Conservation (phyloP, 2,113 vertebrate genomes). For the Lota lota region DNA sequence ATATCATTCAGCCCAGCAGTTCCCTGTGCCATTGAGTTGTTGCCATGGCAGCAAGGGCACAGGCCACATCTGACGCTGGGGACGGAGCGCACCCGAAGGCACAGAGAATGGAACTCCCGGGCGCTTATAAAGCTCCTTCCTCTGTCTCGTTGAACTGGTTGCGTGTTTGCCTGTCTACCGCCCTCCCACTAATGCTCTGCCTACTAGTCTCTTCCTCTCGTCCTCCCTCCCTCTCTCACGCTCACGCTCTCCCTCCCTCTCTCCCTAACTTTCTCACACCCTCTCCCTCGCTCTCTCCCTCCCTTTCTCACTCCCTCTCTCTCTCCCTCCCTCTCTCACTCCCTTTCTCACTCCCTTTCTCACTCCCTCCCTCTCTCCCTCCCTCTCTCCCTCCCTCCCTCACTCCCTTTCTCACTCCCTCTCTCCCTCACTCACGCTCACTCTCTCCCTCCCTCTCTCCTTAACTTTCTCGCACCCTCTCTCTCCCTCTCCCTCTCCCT, state of each 20-base stretch:
- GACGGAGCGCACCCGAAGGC: conserved; percentile 1
- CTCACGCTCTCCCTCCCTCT: background rate
- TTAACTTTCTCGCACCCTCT: no score
- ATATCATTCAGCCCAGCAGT: conserved; percentile 7
- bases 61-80: conserved; percentile 32
- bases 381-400: no score
- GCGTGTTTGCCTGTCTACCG: background rate
- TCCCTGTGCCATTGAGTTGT: conserved; percentile 54
- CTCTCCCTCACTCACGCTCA: no score
- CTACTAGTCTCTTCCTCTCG: background rate
- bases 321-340: no score
- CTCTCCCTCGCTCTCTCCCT: no score
- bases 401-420: no score
- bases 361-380: no score
- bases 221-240: background rate
- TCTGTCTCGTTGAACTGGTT: background rate
- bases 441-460: no score
- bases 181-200: background rate
- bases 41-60: conserved; percentile 58
- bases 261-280: background rate
- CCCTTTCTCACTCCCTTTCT: no score
- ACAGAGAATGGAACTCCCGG: conserved; percentile 16
- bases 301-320: no score
- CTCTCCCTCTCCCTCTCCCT: no score
- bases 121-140: conserved; percentile 29